phyloP scores from a whole-genome alignment of 2,797 vertebrate species.

The Euphonia xanthogaster region DNA sequence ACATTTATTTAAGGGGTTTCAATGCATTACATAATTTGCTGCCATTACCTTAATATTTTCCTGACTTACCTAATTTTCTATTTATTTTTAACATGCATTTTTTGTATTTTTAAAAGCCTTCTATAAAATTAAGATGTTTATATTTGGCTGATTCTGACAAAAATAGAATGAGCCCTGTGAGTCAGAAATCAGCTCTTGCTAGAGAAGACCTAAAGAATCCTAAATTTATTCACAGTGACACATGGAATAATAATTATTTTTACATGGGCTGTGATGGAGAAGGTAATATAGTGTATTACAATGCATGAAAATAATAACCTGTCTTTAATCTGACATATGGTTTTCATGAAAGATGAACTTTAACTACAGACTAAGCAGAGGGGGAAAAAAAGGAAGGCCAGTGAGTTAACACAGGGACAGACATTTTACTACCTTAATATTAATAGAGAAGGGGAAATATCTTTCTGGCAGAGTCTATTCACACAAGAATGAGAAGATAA shows the following conservation, averaged over 20 bases:
- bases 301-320: slow-evolving; percentile 19
- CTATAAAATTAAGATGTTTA: neutral
- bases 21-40: neutral
- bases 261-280: neutral
- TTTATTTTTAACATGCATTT: neutral
- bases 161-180: neutral
- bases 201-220: slow-evolving; percentile 21
- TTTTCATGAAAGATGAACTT: slow-evolving; percentile 29
- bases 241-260: slow-evolving; percentile 33
- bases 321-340: neutral
- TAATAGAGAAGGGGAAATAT: neutral
- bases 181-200: neutral
- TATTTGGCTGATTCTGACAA: neutral
- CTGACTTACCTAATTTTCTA: neutral
- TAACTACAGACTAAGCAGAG: neutral
- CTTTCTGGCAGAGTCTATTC: neutral
- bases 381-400: neutral
- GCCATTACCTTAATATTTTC: neutral
- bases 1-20: neutral
- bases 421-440: slow-evolving; percentile 17
- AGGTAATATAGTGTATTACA: slow-evolving; percentile 29
- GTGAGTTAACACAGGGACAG: neutral
- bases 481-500: neutral
- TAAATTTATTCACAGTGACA: neutral
- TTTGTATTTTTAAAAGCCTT: neutral